phyloP scores from a whole-genome alignment of 2,797 vertebrate species.

The Lepilemur septentrionalis region DNA sequence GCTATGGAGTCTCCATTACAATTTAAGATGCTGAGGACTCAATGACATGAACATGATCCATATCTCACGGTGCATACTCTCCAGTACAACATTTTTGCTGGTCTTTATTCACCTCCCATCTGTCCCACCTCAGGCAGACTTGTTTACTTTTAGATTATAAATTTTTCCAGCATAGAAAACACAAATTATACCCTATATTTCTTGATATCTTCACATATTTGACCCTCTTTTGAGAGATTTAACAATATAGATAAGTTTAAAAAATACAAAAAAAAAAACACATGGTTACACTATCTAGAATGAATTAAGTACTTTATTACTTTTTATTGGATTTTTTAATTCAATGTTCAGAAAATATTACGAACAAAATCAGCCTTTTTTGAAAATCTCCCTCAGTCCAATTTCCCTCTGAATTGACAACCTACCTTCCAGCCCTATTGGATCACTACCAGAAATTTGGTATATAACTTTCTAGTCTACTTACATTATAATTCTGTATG shows the following conservation, averaged over 20 bases:
- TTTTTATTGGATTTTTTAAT: background rate
- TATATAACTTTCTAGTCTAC: background rate
- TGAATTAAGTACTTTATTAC: background rate
- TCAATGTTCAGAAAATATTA: background rate
- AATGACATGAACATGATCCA: background rate
- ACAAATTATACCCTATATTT: background rate
- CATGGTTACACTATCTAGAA: background rate
- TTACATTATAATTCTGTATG: background rate
- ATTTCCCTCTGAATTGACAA: background rate
- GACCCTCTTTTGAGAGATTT: background rate
- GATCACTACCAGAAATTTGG: background rate
- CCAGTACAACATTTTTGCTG: background rate
- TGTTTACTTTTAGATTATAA: background rate
- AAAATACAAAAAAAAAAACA: background rate
- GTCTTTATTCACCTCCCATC: background rate
- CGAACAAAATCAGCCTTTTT: background rate
- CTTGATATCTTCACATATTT: background rate
- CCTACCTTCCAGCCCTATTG: background rate
- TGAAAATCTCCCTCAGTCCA: background rate
- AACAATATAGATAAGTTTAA: background rate
- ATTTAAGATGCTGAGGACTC: background rate
- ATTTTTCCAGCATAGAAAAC: background rate
- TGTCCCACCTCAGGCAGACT: background rate
- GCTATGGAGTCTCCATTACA: background rate
- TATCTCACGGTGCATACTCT: background rate